Conservation (phyloP, 2,888 invertebrate genomes). For the Trissonchulus sp. region DNA sequence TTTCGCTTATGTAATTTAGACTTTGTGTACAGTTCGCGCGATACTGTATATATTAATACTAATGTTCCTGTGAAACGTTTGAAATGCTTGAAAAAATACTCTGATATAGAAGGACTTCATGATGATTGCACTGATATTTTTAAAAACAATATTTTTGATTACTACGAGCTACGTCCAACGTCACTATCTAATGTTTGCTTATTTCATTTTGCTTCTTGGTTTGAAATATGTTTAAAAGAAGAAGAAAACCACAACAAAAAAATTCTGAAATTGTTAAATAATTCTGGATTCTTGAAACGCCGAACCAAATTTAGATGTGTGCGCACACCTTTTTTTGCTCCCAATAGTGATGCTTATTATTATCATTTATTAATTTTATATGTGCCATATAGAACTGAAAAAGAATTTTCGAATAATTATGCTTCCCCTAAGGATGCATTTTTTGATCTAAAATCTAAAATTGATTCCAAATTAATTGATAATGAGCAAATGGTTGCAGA, state of each 20-base stretch:
- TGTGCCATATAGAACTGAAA: slow-evolving; percentile 15
- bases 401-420: neutral
- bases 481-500: neutral
- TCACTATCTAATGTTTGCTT: neutral
- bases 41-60: neutral
- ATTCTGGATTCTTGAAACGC: neutral
- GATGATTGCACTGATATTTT: slow-evolving; percentile 1
- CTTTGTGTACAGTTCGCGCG: neutral
- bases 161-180: neutral
- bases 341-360: slow-evolving; percentile 9
- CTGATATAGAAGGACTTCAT: neutral
- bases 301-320: neutral
- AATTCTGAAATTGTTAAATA: neutral
- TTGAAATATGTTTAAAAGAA: neutral
- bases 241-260: neutral
- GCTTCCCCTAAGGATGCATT: neutral
- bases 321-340: neutral
- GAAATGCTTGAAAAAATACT: neutral
- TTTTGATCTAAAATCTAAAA: neutral
- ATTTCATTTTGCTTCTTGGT: slow-evolving; percentile 14
- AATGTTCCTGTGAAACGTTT: neutral
- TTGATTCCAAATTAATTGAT: neutral
- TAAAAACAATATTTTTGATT: neutral
- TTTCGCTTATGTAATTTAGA: slow-evolving; percentile 1
- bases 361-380: neutral